Base-by-base conservation (phyloP, 1,140 invertebrate genomes). In the Epicauta chinensis region DNA sequence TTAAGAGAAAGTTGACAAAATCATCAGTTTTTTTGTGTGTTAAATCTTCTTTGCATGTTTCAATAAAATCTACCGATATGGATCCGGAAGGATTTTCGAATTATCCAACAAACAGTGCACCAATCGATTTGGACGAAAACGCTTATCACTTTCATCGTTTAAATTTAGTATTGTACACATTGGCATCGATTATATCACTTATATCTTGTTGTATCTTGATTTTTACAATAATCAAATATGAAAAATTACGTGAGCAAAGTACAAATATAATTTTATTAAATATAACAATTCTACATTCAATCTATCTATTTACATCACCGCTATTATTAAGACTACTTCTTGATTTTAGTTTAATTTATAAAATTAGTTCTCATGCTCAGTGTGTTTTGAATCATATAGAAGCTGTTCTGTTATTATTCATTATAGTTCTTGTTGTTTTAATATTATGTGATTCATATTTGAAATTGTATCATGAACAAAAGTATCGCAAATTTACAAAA, bases 161-260 rank as follows among this genome's bases (percentile, higher is more conserved):
- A 13, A 37, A 17, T 17, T 30, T 57, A 6, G 50, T 53, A 34
- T 0, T 57, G 1, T 57, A 37, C 36, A 53, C 46, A 9, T 3
- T 57, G 1, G 30, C 53, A 16, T 35, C 44, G 9, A 17, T 57
- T 2, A 9, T 57, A 3, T 53, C 49, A 6, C 12, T 57, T 10
- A 35, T 23, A 9, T 38, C 42, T 10, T 44, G 48, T 12, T 30
- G 29, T 29, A 13, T 57, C 13, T n/a, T 57, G 15, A 42, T 51
- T 36, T 53, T 53, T 32, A 51, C 49, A 12, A 53, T 57, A 4
- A 1, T 53, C n/a, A 57, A 53, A 32, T 53, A 53, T 30, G 47
- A 46, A 32, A 42, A 50, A 29, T 16, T 57, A n/a, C 14, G 55
- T n/a, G 2, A 40, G 17, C 35, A 53, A 14, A 47, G 39, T 10